phyloP scores from a whole-genome alignment of 53 echinoderm and acorn worm species.

The Echinometra lucunter region DNA sequence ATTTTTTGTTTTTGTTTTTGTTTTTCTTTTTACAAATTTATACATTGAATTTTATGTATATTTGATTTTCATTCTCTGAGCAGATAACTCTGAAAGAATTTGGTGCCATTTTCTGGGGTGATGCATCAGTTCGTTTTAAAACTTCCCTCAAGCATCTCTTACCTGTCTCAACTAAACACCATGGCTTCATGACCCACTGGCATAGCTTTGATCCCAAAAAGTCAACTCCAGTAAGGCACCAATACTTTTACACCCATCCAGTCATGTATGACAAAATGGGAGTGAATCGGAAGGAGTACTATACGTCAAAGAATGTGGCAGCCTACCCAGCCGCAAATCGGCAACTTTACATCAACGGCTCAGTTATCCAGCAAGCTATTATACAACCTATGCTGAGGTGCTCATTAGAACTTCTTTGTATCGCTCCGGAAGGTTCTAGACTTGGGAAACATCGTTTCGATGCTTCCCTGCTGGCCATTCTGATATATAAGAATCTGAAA shows the following conservation, averaged over 20 bases:
- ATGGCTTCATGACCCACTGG: slow-evolving; percentile 74
- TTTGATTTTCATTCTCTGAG: not conserved
- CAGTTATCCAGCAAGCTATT: slow-evolving; percentile 67
- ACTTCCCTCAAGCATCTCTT: slow-evolving; percentile 63
- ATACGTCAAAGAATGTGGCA: slow-evolving; percentile 22
- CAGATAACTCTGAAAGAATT: slow-evolving; percentile 78
- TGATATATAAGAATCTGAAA: slow-evolving; percentile 73
- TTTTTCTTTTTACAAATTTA: not conserved
- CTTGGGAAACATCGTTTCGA: slow-evolving; percentile 67
- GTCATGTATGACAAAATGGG: slow-evolving; percentile 66
- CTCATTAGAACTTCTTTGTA: slow-evolving; percentile 71
- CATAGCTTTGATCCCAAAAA: slow-evolving; percentile 72
- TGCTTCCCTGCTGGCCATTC: slow-evolving; percentile 74
- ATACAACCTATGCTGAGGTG: slow-evolving; percentile 71
- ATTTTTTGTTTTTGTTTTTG: too few relatives aligned
- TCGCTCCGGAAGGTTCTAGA: slow-evolving; percentile 66
- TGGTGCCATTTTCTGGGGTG: slow-evolving; percentile 88
- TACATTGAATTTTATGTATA: too few relatives aligned
- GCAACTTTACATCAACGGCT: slow-evolving; percentile 80
- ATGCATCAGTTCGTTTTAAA: slow-evolving; percentile 75
- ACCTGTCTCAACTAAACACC: slow-evolving; percentile 69
- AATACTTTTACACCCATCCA: slow-evolving; percentile 72
- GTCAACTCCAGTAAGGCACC: slow-evolving; percentile 49
- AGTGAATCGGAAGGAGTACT: slow-evolving; percentile 68
- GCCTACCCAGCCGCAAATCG: slow-evolving; percentile 76